A percentile compares a stretch with the other conserved stretches of the same genome.
Evolutionary conservation across 2,797 vertebrate genomes (phyloP).

Genomic region (Hippocampus kuda): DNA sequence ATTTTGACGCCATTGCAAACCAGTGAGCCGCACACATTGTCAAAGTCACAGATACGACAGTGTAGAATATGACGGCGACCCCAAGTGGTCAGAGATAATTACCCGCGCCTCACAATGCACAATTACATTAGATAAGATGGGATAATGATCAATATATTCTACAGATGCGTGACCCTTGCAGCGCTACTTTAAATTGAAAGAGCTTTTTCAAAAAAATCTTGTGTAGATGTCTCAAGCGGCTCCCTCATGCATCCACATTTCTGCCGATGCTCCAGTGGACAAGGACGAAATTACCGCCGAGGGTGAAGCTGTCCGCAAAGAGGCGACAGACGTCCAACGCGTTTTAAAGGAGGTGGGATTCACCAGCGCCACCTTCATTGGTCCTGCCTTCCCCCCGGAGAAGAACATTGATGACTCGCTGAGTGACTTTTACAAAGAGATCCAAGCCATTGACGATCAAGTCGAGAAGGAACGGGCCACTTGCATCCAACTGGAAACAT

Average conservation of each 20-base stretch:
- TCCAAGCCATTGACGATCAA: constrained; percentile 49
- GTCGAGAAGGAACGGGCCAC: background rate
- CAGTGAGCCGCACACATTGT: too few relatives aligned
- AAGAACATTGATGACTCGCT: constrained; percentile 53
- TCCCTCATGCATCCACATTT: background rate
- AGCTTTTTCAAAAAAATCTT: background rate
- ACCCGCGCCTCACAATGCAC: too few relatives aligned
- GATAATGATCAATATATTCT: too few relatives aligned
- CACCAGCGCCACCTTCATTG: constrained; percentile 66
- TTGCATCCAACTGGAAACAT: background rate
- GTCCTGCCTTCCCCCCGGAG: constrained; percentile 49
- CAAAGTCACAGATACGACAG: too few relatives aligned
- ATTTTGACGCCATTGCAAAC: too few relatives aligned
- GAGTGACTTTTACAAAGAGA: constrained; percentile 69
- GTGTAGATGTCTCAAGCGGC: constrained; percentile 42
- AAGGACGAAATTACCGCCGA: background rate
- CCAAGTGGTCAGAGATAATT: too few relatives aligned
- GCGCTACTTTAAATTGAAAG: too few relatives aligned
- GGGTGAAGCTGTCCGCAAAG: background rate
- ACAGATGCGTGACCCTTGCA: background rate
- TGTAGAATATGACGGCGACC: too few relatives aligned
- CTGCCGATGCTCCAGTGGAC: background rate
- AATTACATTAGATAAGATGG: too few relatives aligned
- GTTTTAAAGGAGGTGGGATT: constrained; percentile 53
- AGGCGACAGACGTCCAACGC: constrained; percentile 18